Conservation (phyloP, 2,113 vertebrate species). For the Euleptes europaea region DNA sequence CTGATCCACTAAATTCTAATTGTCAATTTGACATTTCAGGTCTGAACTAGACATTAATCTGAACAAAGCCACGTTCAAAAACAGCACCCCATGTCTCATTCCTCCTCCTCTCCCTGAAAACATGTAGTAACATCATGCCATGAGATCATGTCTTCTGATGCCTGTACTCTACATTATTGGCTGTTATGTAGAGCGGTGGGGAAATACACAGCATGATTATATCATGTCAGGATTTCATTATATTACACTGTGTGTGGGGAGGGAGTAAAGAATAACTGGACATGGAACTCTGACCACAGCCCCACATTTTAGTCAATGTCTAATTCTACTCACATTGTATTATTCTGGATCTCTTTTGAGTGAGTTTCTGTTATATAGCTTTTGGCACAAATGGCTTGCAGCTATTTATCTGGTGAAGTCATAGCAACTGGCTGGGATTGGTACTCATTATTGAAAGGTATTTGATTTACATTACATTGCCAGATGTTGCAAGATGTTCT, state of each 20-base stretch:
- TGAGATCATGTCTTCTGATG: neutral
- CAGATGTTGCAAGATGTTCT: neutral
- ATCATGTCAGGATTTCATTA: neutral
- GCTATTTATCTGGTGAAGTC: neutral
- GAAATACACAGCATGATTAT: neutral
- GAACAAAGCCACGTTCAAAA: neutral
- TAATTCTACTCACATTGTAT: slow-evolving; percentile 27
- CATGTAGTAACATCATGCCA: neutral
- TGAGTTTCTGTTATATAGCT: slow-evolving; percentile 38
- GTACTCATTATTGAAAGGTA: neutral
- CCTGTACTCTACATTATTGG: neutral
- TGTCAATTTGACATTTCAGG: slow-evolving; percentile 35
- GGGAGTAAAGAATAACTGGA: neutral
- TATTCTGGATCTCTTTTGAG: slow-evolving; percentile 24
- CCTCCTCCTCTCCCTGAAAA: neutral
- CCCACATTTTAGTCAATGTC: neutral
- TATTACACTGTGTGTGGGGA: too few species aligned
- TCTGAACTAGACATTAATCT: neutral
- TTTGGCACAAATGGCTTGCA: neutral
- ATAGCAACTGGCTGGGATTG: neutral
- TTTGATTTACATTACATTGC: neutral
- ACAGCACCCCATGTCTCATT: too few species aligned
- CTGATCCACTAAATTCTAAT: slow-evolving; percentile 44
- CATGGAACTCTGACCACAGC: too few species aligned
- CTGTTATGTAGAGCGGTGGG: neutral